Conservation (phyloP, 2,888 invertebrate genomes). For the Chalcosyrphus nemorum region DNA sequence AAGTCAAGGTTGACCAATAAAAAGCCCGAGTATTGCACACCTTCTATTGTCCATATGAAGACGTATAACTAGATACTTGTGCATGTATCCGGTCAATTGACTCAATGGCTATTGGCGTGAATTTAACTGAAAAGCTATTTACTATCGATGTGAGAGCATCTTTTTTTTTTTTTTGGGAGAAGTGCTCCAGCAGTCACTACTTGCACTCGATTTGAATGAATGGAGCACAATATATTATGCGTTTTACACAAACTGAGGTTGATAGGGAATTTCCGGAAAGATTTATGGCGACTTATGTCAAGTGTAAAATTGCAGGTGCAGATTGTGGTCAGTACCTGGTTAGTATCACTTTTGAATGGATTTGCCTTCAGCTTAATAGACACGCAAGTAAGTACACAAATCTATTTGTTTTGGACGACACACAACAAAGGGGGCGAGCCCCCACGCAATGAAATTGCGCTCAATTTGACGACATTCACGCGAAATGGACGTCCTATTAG, state of each 20-base stretch:
- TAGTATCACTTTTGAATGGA: slow-evolving; percentile 1
- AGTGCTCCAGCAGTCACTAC: not conserved
- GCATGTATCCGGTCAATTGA: slow-evolving; percentile 18
- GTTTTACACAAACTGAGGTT: not conserved
- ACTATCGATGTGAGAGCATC: not conserved
- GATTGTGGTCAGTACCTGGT: not conserved
- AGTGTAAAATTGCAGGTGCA: slow-evolving; percentile 28
- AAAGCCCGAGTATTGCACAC: not conserved
- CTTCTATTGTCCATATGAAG: not conserved
- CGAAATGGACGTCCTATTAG: slow-evolving; percentile 9
- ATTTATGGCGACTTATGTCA: slow-evolving; percentile 8
- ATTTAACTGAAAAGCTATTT: not conserved
- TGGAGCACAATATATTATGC: not conserved
- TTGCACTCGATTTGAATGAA: slow-evolving; percentile 1
- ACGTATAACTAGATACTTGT: not conserved
- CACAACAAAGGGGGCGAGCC: slow-evolving; percentile 8
- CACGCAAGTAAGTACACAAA: not conserved
- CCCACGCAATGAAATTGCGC: slow-evolving; percentile 34
- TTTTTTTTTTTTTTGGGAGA: too few species aligned
- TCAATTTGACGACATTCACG: slow-evolving; percentile 12
- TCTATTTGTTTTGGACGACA: not conserved
- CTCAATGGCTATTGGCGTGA: not conserved
- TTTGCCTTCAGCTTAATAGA: slow-evolving; percentile 9
- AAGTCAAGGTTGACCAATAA: slow-evolving; percentile 23
- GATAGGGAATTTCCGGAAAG: slow-evolving; percentile 30